Percentiles rank a stretch among this genome's conserved stretches.
phyloP scores from a whole-genome alignment of 2,113 vertebrate genomes.

The Megalops atlanticus region DNA sequence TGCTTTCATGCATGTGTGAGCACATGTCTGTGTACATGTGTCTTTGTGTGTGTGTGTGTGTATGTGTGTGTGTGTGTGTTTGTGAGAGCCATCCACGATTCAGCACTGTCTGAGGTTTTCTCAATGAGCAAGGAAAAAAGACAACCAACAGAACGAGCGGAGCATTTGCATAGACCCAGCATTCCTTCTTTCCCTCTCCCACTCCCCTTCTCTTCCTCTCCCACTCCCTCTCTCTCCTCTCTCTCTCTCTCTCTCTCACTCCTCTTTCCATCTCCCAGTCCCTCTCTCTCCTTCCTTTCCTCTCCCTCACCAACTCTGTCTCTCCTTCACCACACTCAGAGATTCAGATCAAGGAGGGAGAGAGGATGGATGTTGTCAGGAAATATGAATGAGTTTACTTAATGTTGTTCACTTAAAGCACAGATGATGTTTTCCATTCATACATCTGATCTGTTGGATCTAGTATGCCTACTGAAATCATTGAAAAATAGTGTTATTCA shows the following conservation, averaged over 20 bases:
- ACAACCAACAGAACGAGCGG: no score
- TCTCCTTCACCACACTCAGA: not conserved
- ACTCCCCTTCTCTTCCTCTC: not conserved
- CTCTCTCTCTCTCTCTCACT: not conserved
- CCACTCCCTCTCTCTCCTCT: not conserved
- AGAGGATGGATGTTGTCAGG: not conserved
- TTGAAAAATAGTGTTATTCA: not conserved
- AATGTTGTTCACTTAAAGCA: not conserved
- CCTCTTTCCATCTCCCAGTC: not conserved
- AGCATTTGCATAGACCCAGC: no score
- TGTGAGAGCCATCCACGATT: not conserved
- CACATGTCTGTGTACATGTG: not conserved
- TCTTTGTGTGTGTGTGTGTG: not conserved
- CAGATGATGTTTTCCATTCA: not conserved
- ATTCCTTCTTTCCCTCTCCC: not conserved
- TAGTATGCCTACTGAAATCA: not conserved
- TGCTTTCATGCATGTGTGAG: constrained; percentile 5
- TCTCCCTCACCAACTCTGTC: not conserved
- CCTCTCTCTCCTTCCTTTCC: not conserved
- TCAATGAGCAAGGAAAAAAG: no score
- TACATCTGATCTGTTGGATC: no score
- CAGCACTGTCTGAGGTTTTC: no score
- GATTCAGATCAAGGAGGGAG: not conserved
- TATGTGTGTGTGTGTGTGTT: not conserved
- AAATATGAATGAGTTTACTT: not conserved